Conservation (phyloP, 1,140 invertebrate species). For the Cydia splendana region DNA sequence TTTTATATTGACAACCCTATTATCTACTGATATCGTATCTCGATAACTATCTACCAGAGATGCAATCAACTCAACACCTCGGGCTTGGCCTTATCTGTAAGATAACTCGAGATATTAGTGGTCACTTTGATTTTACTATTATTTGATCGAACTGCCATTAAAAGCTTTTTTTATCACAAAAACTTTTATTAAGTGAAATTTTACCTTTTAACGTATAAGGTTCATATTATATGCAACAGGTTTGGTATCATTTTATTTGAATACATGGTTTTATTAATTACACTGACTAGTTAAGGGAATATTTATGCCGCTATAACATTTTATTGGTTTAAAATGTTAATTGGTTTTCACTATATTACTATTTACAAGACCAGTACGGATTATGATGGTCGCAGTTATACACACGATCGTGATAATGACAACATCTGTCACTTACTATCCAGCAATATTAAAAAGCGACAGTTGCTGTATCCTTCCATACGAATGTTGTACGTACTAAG, state of each 20-base stretch:
- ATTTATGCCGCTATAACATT: slow-evolving; percentile 24
- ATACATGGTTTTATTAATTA: slow-evolving; percentile 4
- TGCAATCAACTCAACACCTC: slow-evolving; percentile 27
- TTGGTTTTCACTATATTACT: background rate
- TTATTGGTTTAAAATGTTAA: slow-evolving; percentile 8
- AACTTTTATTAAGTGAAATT: background rate
- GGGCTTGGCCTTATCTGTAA: slow-evolving; percentile 21
- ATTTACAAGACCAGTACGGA: background rate
- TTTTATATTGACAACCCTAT: slow-evolving; percentile 17
- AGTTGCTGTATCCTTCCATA: too few relatives aligned
- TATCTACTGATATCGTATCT: slow-evolving; percentile 17
- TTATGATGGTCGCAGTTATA: background rate
- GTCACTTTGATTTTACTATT: slow-evolving; percentile 30
- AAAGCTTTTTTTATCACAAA: background rate
- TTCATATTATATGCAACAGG: background rate
- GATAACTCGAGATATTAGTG: slow-evolving; percentile 15
- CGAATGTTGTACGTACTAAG: too few relatives aligned
- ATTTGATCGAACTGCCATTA: slow-evolving; percentile 12
- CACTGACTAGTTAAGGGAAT: background rate
- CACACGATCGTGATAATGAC: too few relatives aligned
- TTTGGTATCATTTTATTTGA: slow-evolving; percentile 3
- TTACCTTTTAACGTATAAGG: background rate
- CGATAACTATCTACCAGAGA: slow-evolving; percentile 21
- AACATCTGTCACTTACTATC: too few relatives aligned
- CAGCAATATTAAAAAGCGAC: too few relatives aligned